Percentiles rank a stretch among this genome's conserved stretches.
phyloP scores from a whole-genome alignment of 2,113 vertebrate species.

The Donacobius atricapilla region DNA sequence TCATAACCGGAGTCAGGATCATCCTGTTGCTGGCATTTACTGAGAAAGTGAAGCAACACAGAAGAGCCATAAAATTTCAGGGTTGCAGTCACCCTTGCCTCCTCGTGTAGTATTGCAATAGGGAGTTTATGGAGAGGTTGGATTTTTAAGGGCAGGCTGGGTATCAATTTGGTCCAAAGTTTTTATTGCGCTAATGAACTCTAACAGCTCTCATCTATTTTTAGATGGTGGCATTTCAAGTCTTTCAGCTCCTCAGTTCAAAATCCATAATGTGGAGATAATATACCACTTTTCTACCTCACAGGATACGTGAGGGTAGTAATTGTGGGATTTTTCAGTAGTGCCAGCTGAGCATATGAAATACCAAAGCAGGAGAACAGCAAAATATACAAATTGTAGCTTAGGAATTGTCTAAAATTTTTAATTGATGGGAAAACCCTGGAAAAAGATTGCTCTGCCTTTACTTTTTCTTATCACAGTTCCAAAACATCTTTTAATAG shows the following conservation, averaged over 20 bases:
- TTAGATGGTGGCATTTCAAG: constrained; percentile 57
- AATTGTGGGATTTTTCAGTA: background rate
- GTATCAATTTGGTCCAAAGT: constrained; percentile 44
- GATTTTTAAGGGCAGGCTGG: constrained; percentile 47
- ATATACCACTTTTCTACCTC: constrained; percentile 5
- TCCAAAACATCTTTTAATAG: background rate
- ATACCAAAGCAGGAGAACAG: background rate
- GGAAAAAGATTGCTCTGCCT: background rate
- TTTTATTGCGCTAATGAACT: constrained; percentile 62
- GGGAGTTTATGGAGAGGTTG: constrained; percentile 35
- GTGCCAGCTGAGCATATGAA: background rate
- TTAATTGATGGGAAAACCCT: background rate
- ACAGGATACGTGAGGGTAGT: background rate
- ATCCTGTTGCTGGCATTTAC: background rate
- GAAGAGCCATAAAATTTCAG: constrained; percentile 22
- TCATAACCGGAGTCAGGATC: background rate
- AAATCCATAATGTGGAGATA: constrained; percentile 44
- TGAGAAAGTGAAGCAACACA: background rate
- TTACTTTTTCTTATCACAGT: background rate
- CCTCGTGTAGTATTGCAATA: background rate
- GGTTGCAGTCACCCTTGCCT: constrained; percentile 5
- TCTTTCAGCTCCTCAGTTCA: constrained; percentile 4
- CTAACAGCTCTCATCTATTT: constrained; percentile 59
- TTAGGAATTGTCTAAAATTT: background rate
- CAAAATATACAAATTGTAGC: background rate